phyloP scores from a whole-genome alignment of 2,888 invertebrate species.

The Lochmaea crataegi region DNA sequence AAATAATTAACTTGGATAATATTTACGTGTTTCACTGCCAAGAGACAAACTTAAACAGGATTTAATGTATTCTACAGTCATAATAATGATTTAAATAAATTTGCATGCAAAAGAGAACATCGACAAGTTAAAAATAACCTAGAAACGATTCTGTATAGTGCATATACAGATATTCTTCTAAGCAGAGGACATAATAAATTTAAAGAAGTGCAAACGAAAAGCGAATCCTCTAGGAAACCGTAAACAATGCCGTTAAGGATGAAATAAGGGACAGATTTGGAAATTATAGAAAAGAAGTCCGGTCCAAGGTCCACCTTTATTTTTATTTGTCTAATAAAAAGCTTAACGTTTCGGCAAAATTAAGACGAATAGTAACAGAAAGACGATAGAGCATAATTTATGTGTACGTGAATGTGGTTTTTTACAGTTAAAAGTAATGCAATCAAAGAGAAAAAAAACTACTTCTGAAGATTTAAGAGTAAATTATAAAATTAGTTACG shows the following conservation, averaged over 20 bases:
- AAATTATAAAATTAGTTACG: background rate
- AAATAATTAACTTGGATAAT: too few species aligned
- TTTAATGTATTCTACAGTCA: too few species aligned
- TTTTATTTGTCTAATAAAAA: slow-evolving; percentile 41
- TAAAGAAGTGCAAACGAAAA: slow-evolving; percentile 31
- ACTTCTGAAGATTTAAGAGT: background rate
- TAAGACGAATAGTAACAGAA: slow-evolving; percentile 37
- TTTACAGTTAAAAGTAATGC: slow-evolving; percentile 18
- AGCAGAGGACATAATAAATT: slow-evolving; percentile 27
- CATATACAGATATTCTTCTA: background rate
- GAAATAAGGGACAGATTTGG: slow-evolving; percentile 44
- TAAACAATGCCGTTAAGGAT: slow-evolving; percentile 45
- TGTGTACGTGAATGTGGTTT: slow-evolving; percentile 20
- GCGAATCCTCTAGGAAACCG: slow-evolving; percentile 26
- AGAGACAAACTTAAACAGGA: too few species aligned
- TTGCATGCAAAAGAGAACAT: too few species aligned
- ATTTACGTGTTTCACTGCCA: too few species aligned
- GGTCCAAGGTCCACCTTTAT: slow-evolving; percentile 41
- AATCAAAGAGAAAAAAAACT: slow-evolving; percentile 10
- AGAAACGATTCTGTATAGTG: background rate
- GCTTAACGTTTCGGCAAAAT: slow-evolving; percentile 37
- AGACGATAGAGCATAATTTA: slow-evolving; percentile 22
- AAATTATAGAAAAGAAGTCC: slow-evolving; percentile 43
- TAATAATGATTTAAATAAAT: too few species aligned
- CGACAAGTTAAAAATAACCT: too few species aligned